Evolutionary conservation across 1,140 invertebrate species (phyloP).

Genomic region (Drosophila pandora): DNA sequence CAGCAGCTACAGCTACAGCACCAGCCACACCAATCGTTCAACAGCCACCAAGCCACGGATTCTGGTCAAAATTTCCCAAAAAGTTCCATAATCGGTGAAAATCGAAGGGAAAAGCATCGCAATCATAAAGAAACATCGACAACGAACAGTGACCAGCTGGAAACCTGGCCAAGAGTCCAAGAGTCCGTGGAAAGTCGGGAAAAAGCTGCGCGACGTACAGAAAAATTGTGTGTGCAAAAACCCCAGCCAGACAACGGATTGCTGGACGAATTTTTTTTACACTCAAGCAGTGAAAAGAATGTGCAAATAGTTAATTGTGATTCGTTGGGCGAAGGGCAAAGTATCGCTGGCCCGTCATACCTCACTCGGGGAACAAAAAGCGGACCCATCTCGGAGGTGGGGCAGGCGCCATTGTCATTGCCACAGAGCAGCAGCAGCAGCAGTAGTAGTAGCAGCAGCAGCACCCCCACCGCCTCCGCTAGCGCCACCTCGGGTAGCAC

Average conservation of each 20-base stretch:
- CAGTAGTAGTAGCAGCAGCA: conserved; percentile 14
- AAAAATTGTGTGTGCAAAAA: conserved; percentile 72
- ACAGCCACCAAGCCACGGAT: conserved; percentile 30
- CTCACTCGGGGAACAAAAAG: background rate
- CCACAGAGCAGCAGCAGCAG: conserved; percentile 41
- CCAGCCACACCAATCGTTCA: conserved; percentile 21
- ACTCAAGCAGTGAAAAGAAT: conserved; percentile 50
- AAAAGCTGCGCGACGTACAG: conserved; percentile 65
- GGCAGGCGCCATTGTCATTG: conserved; percentile 73
- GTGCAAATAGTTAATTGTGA: conserved; percentile 46
- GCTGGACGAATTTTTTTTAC: conserved; percentile 45
- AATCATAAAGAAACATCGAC: background rate
- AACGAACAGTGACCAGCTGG: conserved; percentile 5
- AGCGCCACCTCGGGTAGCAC: conserved; percentile 7
- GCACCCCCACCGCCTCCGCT: conserved; percentile 10
- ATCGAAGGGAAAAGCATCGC: conserved; percentile 9
- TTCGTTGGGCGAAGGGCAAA: conserved; percentile 1
- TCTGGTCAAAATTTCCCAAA: conserved; percentile 29
- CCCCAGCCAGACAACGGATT: conserved; percentile 1
- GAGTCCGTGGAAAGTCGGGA: background rate
- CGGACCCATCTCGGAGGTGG: conserved; percentile 17
- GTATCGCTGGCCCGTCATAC: background rate
- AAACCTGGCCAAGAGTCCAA: conserved; percentile 4
- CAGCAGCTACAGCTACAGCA: conserved; percentile 44
- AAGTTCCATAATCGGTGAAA: background rate